Base-by-base conservation (phyloP, 2,113 vertebrate species). In the Rhineura floridana region DNA sequence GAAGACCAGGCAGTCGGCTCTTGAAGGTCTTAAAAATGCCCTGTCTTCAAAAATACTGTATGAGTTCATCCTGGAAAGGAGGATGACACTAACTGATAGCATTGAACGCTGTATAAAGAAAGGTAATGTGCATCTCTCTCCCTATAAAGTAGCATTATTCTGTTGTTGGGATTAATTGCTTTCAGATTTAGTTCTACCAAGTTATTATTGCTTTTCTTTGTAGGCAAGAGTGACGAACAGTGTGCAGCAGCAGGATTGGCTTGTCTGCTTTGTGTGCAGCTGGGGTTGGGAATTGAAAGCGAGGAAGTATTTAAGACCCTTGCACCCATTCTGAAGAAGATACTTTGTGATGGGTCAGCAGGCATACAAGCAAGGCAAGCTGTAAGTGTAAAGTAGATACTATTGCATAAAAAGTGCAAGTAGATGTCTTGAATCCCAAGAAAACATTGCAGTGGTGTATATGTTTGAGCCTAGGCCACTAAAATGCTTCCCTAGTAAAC, bases 21-120 rank as follows among this genome's bases (percentile, higher is more conserved):
- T 99, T 93, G 98, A 98, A 92, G 98, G 98, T 87, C 97, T 99
- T 84, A 99, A 98, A 96, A 98, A 95, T 15, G 98, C 98, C 46
- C 96, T 99, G 98, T 97, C 98, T 92, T 98, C 98, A 88, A 98
- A 98, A 95, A 98, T 99, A 95, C 95, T 99, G 0, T 98, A 98
- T 70, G 98, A 99, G 91, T 99, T 99, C 95, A 95, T 99, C 93
- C 97, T 98, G 0, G 98, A 99, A 91, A 97, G 98, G 93, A 98
- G 98, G 95, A 98, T 99, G 98, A 99, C 98, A 11, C 96, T 99
- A 95, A 98, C 98, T 4, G 99, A 99, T 94, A 98, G 98, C 94
- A 98, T 99, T 70, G 98, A 99, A 84, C 98, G 98, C 94, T 99
- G 98, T 94, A 97, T 99, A 89, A 99, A 99, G 91, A 99, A 99